Conservation (phyloP, 2,888 invertebrate species). For the Dysmachus trigonus region DNA sequence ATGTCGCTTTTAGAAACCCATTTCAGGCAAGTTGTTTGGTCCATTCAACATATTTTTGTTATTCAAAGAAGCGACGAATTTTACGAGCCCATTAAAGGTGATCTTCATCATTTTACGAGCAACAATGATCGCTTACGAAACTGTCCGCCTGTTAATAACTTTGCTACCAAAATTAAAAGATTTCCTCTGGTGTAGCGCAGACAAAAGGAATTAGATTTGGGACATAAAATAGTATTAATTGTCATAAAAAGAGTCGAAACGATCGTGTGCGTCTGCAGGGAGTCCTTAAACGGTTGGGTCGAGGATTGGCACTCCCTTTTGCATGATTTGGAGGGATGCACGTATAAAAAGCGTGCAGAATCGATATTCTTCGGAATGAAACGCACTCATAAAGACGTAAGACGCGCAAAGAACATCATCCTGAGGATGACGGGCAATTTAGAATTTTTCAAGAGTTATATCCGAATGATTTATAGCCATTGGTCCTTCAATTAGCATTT, state of each 20-base stretch:
- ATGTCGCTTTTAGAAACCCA: neutral
- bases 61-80: neutral
- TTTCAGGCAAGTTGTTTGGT: neutral
- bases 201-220: neutral
- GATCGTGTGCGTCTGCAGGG: neutral
- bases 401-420: neutral
- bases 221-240: conserved; percentile 1
- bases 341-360: neutral
- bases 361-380: neutral
- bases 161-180: neutral
- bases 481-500: neutral
- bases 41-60: neutral
- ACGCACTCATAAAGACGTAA: neutral
- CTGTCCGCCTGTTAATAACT: neutral
- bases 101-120: conserved; percentile 7
- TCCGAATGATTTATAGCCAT: neutral
- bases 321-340: neutral
- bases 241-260: neutral
- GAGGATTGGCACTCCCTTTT: neutral
- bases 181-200: neutral
- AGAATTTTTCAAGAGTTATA: neutral
- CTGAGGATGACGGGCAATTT: neutral
- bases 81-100: conserved; percentile 10
- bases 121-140: neutral
- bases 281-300: neutral